phyloP scores from a whole-genome alignment of 1,140 invertebrate species.

The Ericerus pela region DNA sequence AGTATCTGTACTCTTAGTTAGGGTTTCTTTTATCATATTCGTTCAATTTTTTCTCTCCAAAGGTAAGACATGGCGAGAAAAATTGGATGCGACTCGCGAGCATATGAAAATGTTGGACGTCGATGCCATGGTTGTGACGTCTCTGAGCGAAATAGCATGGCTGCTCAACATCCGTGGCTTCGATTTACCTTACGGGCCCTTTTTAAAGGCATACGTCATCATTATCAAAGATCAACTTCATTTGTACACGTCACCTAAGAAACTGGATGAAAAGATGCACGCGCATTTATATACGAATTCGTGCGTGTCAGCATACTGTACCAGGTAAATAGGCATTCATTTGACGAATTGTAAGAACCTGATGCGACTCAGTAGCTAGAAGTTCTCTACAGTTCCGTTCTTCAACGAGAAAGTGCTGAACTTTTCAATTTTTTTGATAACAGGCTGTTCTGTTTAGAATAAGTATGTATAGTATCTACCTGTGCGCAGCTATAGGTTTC shows the following conservation, averaged over 20 bases:
- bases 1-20: too few species aligned
- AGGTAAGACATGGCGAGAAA: slow-evolving; percentile 55
- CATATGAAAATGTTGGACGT: slow-evolving; percentile 47
- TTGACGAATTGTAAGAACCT: too few species aligned
- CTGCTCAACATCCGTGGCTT: slow-evolving; percentile 84
- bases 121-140: slow-evolving; percentile 69
- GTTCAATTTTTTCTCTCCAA: slow-evolving; percentile 19
- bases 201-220: slow-evolving; percentile 63
- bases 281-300: slow-evolving; percentile 42
- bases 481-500: too few species aligned
- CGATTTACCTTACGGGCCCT: slow-evolving; percentile 76
- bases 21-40: not conserved
- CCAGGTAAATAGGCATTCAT: slow-evolving; percentile 45
- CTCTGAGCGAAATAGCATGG: slow-evolving; percentile 87
- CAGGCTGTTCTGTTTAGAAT: too few species aligned
- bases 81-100: slow-evolving; percentile 48
- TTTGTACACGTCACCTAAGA: slow-evolving; percentile 44
- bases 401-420: too few species aligned
- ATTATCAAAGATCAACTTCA: slow-evolving; percentile 44
- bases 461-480: too few species aligned
- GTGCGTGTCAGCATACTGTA: slow-evolving; percentile 45
- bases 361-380: too few species aligned
- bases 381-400: too few species aligned
- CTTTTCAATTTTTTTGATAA: too few species aligned
- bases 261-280: slow-evolving; percentile 37